Evolutionary conservation across 2,797 vertebrate species (phyloP).

Genomic region (Squalus acanthias): DNA sequence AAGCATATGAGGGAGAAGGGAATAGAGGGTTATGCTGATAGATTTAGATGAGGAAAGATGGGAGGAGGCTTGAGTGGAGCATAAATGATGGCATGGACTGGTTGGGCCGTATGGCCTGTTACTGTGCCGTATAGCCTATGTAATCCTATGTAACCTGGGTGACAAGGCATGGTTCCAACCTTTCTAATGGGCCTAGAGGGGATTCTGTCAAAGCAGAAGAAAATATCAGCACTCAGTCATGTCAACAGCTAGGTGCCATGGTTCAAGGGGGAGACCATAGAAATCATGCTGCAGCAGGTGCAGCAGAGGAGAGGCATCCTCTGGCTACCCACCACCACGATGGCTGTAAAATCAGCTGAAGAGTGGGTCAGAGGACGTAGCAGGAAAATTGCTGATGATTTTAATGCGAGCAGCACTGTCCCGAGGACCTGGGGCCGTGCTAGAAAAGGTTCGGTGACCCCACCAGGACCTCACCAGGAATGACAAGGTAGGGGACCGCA

Average conservation of each 20-base stretch:
- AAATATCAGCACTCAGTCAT: background rate
- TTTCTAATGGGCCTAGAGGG: background rate
- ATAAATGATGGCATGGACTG: too few relatives aligned
- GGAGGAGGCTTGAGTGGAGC: too few relatives aligned
- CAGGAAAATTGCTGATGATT: background rate
- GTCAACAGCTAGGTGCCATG: background rate
- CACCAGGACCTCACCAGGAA: background rate
- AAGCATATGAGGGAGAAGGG: too few relatives aligned
- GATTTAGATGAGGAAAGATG: too few relatives aligned
- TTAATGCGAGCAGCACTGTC: background rate
- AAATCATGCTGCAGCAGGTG: background rate
- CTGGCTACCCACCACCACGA: background rate
- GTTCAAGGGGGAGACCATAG: background rate
- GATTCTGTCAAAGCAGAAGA: background rate
- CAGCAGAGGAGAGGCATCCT: background rate
- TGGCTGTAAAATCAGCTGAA: too few relatives aligned
- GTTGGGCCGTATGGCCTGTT: too few relatives aligned
- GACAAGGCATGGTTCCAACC: background rate
- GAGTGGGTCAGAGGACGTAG: background rate
- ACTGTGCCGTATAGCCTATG: too few relatives aligned
- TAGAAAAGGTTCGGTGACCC: background rate
- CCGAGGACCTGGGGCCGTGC: background rate
- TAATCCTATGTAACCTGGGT: background rate
- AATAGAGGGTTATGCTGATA: too few relatives aligned
- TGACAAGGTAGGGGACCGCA: background rate